Evolutionary conservation across 2,113 vertebrate genomes (phyloP), one percentile per base, ranked within the genome.

Genomic region (Pterocles orientalis): DNA sequence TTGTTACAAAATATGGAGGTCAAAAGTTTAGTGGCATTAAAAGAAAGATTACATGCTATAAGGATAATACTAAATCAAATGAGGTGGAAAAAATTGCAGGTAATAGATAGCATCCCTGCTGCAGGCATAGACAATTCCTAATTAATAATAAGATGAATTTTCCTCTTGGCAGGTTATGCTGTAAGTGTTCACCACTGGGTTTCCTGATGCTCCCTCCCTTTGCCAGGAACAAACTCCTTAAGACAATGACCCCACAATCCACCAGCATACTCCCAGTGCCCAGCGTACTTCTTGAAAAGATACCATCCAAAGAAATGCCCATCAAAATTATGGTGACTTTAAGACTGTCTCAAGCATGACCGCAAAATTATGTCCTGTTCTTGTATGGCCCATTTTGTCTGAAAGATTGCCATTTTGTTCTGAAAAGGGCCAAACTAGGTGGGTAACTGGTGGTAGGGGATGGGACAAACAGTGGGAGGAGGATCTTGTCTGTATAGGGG

Each of bases 1-100:
- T 82, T 94, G 90, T 81, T 69, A 82, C 45, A 80, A 92, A 96
- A 92, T 68, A 88, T 15, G 54, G 62, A 78, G 69, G 66, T 90
- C 89, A 94, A 89, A 66, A 93, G 41, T 73, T 93, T 69, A 94
- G 65, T 5, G 7, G 47, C 34, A 56, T 89, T 87, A 43, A 95
- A 93, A 89, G n/a, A 82, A 80, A 70, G 33, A 91, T 90, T 75
- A 15, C 36, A 26, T 84, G 34, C 73, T 78, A 29, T 24, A 56
- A 58, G 39, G 65, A 58, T 82, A 88, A 70, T 43, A 47, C 66
- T 89, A 84, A 90, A 79, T 87, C 65, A 91, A 91, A 89, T 34
- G 47, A n/a, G 4, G 19, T 72, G 14, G 50, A 26, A 91, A 96
- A 94, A 68, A 34, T 3, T n/a, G 36, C 60, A 68, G 73, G 69